Conservation (phyloP, 2,888 invertebrate genomes). For the Ariolimax columbianus region DNA sequence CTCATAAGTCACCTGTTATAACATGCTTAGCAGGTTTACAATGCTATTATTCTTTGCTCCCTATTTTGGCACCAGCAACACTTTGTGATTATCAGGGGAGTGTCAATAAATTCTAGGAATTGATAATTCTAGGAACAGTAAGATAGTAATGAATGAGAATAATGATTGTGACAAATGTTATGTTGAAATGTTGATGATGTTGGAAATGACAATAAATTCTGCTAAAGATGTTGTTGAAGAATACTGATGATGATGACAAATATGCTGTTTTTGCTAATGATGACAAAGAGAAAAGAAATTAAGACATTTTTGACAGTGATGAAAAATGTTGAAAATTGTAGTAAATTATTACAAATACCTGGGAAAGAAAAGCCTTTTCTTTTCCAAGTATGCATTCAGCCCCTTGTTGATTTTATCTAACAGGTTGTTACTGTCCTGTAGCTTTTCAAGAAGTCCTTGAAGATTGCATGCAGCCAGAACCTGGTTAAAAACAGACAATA, state of each 20-base stretch:
- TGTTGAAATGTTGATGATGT: not conserved
- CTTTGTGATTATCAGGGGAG: too few species aligned
- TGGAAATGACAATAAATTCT: not conserved
- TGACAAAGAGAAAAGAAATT: not conserved
- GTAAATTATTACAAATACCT: constrained; percentile 56
- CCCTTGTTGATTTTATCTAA: constrained; percentile 79
- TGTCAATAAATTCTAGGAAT: too few species aligned
- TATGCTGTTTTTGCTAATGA: not conserved
- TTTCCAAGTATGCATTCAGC: constrained; percentile 79
- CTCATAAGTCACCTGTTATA: too few species aligned
- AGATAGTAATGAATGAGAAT: too few species aligned
- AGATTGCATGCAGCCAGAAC: constrained; percentile 75
- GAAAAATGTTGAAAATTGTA: not conserved
- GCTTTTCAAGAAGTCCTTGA: constrained; percentile 76
- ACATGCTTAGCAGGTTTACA: too few species aligned
- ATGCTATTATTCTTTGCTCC: too few species aligned
- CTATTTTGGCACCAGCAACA: too few species aligned
- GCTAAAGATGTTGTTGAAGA: not conserved
- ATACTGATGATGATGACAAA: not conserved
- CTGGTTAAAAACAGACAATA: constrained; percentile 54
- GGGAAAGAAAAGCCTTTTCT: constrained; percentile 79
- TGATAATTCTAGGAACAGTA: too few species aligned
- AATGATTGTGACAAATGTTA: too few species aligned
- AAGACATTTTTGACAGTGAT: not conserved
- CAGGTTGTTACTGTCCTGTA: constrained; percentile 76